Evolutionary conservation across 2,888 invertebrate species (phyloP), one percentile per base, ranked within the genome.

Genomic region (Celastrina argiolus): DNA sequence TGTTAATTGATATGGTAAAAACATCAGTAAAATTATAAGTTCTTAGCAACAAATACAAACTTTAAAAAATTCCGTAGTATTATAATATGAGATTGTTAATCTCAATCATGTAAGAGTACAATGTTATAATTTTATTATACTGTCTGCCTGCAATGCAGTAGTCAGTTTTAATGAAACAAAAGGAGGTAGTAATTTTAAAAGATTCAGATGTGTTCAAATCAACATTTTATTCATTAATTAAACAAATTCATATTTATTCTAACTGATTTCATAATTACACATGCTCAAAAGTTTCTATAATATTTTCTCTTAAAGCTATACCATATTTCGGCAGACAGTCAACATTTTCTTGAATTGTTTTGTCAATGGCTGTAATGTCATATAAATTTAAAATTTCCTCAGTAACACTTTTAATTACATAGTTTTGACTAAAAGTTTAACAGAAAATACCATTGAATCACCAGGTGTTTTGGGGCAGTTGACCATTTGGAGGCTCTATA

Each of bases 401-500:
- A 45, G 18, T 45, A 16, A 18, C 16, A 16, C 16, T 45, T 18
- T 18, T 8, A 7, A 18, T 45, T 18, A 31, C 0, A 4, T 5
- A 31, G 2, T 31, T 31, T 31, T 4, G 31, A 59, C 5, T 26
- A 34, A 10, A 6, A n/a, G 56, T 64, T 45, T 31, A 31, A 51
- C 12, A 42, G 10, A 18, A 7, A n/a, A 1, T 8, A 22, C 18
- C 18, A 51, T 12, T 61, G 10, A 16, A 31, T 69, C 61, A 94
- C 95, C 95, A 95, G 79, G 94, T 94, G 71, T 93, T 92, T 1
- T 87, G 78, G 7, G 93, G 84, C 42, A 96, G 78, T 66, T 93
- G 78, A 14, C 96, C 96, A 72, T 88, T 90, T 0, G 97, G 96
- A 65, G 93, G 92, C 16, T 93, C 89, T 72, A 97, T 95, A 41